Evolutionary conservation across 2,113 vertebrate species (phyloP), one percentile per base, ranked within the genome.

Genomic region (Acanthochromis polyacanthus): DNA sequence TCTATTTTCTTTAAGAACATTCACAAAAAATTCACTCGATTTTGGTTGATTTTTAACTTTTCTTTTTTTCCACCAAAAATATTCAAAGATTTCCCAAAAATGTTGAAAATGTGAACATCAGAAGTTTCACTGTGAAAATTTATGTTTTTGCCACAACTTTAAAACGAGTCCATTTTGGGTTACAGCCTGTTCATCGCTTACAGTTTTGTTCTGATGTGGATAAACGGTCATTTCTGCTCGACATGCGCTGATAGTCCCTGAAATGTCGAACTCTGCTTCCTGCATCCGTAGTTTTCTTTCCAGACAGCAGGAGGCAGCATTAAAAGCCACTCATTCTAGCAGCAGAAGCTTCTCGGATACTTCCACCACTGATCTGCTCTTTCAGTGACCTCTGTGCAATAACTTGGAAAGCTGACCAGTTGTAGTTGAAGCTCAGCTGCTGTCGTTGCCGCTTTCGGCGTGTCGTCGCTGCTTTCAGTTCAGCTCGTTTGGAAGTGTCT

Each of bases 281-380:
- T 66, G 38, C 17, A 51, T 32, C 11, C 10, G 1, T 15, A 5
- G 32, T 53, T 73, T 46, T 65, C 32, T 43, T 23, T 25, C 9
- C 23, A 0, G 0, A 22, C 23, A 58, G 61, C n/a, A 52, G 22
- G 22, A 77, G 9, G 1, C 30, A 25, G 12, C n/a, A 2, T 71
- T 58, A 48, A 71, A 78, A 73, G 36, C 46, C 43, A 19, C 22
- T 55, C 74, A 22, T 83, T 83, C 83, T 50, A 82, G 14, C 36
- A 25, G 4, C 12, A 16, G 32, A 66, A 4, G 69, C 55, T 7
- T 53, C 17, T 23, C 19, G 69, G 36, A 56, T 45, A 65, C 71
- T 84, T 58, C 50, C 28, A 40, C 43, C 36, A 10, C 38, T 30
- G 57, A 45, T 69, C 5, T 79, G 63, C n/a, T 1, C 40, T 51